phyloP scores from a whole-genome alignment of 2,113 vertebrate genomes.

The Morone chrysops region DNA sequence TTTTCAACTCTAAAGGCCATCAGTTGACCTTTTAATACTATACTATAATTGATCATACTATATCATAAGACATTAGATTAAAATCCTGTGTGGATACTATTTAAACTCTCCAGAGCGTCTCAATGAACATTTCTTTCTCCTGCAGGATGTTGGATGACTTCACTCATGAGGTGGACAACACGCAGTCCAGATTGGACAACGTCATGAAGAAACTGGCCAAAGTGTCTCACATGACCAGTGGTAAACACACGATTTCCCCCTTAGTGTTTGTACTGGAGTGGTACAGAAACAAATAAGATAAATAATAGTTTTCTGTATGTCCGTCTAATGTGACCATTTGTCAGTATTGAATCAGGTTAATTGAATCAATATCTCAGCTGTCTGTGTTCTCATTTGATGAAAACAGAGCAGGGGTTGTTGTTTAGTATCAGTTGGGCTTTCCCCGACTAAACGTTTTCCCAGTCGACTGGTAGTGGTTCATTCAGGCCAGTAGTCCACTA shows the following conservation, averaged over 20 bases:
- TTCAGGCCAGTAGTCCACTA: too few relatives aligned
- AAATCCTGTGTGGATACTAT: too few relatives aligned
- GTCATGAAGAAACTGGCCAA: slow-evolving; percentile 99
- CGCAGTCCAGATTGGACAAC: slow-evolving; percentile 94
- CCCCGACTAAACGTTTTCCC: too few relatives aligned
- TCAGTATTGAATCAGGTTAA: neutral
- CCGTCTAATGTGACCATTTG: neutral
- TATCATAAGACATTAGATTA: too few relatives aligned
- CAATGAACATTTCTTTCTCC: neutral
- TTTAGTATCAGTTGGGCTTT: too few relatives aligned
- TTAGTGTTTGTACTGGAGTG: neutral
- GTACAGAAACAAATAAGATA: neutral
- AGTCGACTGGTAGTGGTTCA: too few relatives aligned
- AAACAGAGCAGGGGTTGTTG: too few relatives aligned
- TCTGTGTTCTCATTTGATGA: neutral
- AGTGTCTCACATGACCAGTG: slow-evolving; percentile 98
- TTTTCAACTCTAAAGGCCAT: too few relatives aligned
- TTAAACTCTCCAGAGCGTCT: too few relatives aligned
- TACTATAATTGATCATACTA: too few relatives aligned
- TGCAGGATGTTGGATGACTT: slow-evolving; percentile 97
- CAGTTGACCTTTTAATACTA: too few relatives aligned
- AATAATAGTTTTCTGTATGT: neutral
- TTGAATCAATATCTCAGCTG: neutral
- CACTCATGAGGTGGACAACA: slow-evolving; percentile 93
- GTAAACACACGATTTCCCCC: slow-evolving; percentile 75